Base-by-base conservation (phyloP, 2,113 vertebrate species). In the Brachyhypopomus occidentalis region DNA sequence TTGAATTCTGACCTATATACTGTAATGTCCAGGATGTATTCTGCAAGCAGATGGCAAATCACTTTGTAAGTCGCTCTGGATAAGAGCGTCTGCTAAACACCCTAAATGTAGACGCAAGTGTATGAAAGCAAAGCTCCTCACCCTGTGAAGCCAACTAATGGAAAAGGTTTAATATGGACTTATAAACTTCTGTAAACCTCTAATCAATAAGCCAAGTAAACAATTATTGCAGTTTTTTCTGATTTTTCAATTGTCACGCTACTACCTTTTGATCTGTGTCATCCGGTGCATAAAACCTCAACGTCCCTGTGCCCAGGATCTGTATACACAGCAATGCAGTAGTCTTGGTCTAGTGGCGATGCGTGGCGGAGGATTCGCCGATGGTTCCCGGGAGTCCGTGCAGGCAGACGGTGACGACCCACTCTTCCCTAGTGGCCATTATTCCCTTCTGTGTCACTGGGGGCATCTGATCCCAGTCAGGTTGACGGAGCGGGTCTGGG, bases 401-500 rank as follows among this genome's bases (percentile, higher is more conserved):
- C 48, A 80, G 52, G 52, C 66, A 76, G 63, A 73, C 63, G 81
- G 75, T 77, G 63, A 82, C 69, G 78, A 72, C 62, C 41, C 56
- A 64, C 58, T 84, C 45, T 81, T 67, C 60, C 72, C 25, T 67
- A 36, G 72, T 73, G 62, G 56, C 75, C 56, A 63, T 52, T 22
- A 45, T 62, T 25, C 72, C 71, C 75, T 67, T 34, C 7, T 38
- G 8, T 48, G 60, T 55, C 67, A 77, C 36, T 62, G 71, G 63
- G 60, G 59, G 60, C n/a, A 7, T 79, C 66, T 19, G 45, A 84
- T 83, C 69, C 70, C 25, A n/a, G 30, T 30, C 30, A 84, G 74
- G 41, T 73, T 58, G 78, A 73, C 60, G 25, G 73, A 71, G 64
- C 20, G 19, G 67, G 12, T 23, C 48, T 23, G 34, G 60, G 22